Conservation (phyloP, 2,888 invertebrate genomes). For the Sesia apiformis region DNA sequence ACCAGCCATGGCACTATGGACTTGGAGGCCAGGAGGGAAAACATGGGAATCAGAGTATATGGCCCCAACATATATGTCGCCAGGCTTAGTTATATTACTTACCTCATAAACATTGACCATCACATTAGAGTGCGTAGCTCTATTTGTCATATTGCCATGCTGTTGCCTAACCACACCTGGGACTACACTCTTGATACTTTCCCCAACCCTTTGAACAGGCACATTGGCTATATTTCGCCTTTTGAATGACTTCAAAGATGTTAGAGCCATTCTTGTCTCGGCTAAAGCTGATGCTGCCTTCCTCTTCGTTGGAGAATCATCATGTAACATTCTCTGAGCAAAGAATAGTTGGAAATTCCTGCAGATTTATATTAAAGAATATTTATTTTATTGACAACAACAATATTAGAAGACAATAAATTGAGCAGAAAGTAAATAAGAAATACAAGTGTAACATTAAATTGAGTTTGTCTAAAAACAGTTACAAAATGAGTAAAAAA, state of each 20-base stretch:
- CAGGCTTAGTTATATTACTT: conserved; percentile 12
- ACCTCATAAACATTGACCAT: conserved; percentile 76
- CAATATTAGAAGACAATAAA: background rate
- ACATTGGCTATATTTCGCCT: conserved; percentile 66
- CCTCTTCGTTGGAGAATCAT: conserved; percentile 73
- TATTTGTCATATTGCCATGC: conserved; percentile 37
- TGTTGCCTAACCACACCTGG: conserved; percentile 74
- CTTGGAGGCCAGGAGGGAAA: too few species aligned
- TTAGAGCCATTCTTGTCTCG: conserved; percentile 84
- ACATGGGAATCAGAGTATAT: too few species aligned
- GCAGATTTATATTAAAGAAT: conserved; percentile 16
- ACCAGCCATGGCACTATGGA: too few species aligned
- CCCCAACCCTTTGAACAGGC: conserved; percentile 68
- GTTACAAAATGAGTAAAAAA: too few species aligned
- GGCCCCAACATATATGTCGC: too few species aligned
- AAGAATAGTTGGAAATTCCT: conserved; percentile 84
- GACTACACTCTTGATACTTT: conserved; percentile 63
- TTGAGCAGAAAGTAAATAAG: too few species aligned
- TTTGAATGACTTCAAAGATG: conserved; percentile 81
- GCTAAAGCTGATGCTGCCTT: conserved; percentile 75
- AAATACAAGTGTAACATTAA: too few species aligned
- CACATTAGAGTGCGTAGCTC: conserved; percentile 58
- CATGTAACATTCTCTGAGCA: conserved; percentile 79
- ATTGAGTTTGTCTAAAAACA: too few species aligned
- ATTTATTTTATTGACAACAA: background rate